These are phyloP conservation scores for Pontoporia blainvillei DNA, from an alignment of 2,113 vertebrate genomes.

Conservation along the genomic window DNA sequence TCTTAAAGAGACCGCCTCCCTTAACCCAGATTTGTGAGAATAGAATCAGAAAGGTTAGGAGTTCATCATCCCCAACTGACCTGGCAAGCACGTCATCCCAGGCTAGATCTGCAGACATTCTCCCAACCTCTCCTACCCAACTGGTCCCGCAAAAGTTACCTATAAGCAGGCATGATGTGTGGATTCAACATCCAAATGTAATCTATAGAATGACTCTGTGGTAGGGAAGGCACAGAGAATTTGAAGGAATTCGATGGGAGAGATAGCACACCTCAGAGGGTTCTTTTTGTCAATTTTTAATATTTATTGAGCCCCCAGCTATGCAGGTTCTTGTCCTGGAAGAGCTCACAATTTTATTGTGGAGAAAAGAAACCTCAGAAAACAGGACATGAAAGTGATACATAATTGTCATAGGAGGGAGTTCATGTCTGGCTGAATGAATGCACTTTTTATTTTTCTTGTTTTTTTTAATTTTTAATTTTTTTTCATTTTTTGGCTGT, in stretches of 20 bases:
- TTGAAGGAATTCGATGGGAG: neutral
- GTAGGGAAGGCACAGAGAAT: neutral
- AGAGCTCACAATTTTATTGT: neutral
- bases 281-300: neutral
- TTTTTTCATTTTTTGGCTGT: too few species aligned
- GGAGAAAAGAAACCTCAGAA: neutral
- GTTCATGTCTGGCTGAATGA: neutral
- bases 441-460: neutral
- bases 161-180: neutral
- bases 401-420: neutral
- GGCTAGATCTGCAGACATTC: neutral
- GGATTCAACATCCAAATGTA: neutral
- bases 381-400: neutral
- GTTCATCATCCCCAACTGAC: neutral
- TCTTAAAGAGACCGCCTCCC: constrained; percentile 58
- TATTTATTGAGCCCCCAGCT: neutral
- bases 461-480: neutral
- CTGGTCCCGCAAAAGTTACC: neutral
- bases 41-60: too few species aligned
- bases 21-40: neutral
- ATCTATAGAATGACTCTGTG: neutral
- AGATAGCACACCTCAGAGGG: neutral
- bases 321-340: neutral
- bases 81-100: neutral
- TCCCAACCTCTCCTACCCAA: neutral